Evolutionary conservation across 2,888 invertebrate genomes (phyloP), one percentile per base, ranked within the genome.

Genomic region (Drosophila niveifrons): DNA sequence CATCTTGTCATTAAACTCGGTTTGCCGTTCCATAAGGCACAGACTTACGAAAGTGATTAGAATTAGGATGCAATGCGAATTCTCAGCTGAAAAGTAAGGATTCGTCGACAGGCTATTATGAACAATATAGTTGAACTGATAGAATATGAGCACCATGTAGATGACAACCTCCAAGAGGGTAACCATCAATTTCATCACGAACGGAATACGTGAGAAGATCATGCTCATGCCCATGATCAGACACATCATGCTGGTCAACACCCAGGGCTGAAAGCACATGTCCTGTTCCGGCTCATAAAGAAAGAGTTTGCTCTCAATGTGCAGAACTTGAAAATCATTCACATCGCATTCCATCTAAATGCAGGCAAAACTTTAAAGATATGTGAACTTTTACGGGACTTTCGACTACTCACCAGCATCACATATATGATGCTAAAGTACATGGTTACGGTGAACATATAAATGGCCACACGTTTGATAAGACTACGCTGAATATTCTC

Each of bases 1-100:
- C 66, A 98, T 93, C 83, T 98, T 94, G 78, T 96, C 96, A 88
- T 97, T 95, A 82, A 96, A 97, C 91, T 98, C 98, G n/a, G 96
- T 95, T 91, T 97, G 97, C 88, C 98, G 94, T 91, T 98, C 98
- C 77, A 97, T 95, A 78, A 97, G 94, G 90, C 97, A 96, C 23
- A 98, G 93, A 0, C 96, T 95, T 11, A 96, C 90, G 8, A 96
- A 95, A 31, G 97, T 94, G 66, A 96, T 95, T 0, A 95, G 90
- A 1, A 97, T 94, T 46, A 95, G 95, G 57, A 97, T 92, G 2
- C 96, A 94, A 87, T 97, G 97, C 0, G 96, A 94, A 31, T 95
- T 90, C 89, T 95, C 94, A 0, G 96, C 93, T 74, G 94, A 93
- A 57, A 97, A 90, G 3, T 93, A 93, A 3, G 95, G 94, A 91